Percentiles rank a stretch among this genome's conserved stretches.
phyloP scores from a whole-genome alignment of 2,113 vertebrate species.

The Lathamus discolor region DNA sequence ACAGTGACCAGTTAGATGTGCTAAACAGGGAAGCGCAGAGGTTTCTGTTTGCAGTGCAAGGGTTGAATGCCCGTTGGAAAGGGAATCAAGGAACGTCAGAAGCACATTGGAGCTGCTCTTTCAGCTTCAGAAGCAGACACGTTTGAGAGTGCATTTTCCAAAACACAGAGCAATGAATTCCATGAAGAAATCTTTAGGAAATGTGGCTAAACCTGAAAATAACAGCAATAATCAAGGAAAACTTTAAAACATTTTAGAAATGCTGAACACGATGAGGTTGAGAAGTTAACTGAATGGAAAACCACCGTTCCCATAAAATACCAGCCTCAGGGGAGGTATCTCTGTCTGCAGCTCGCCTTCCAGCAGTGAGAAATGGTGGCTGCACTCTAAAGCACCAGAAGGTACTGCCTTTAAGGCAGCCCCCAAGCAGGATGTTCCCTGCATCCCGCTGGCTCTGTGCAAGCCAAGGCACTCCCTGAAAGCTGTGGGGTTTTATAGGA shows the following conservation, averaged over 20 bases:
- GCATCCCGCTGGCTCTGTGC: accelerated
- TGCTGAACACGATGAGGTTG: not conserved
- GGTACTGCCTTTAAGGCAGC: not conserved
- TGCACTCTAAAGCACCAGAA: not conserved
- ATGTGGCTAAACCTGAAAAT: not conserved
- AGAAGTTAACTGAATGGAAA: not conserved
- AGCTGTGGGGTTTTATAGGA: not conserved
- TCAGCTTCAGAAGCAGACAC: not conserved
- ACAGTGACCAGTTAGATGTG: not conserved
- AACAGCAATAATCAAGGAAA: not conserved
- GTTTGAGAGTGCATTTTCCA: not conserved
- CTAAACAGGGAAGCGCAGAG: not conserved
- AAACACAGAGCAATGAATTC: not conserved
- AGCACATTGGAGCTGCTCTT: not conserved
- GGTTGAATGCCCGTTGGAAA: not conserved
- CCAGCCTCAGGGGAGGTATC: not conserved
- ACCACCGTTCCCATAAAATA: not conserved
- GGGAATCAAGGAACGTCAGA: not conserved
- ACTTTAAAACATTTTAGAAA: not conserved
- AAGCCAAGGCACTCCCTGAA: accelerated
- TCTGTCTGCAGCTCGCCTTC: not conserved
- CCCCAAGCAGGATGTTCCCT: not conserved
- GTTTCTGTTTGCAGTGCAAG: not conserved
- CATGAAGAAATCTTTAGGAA: not conserved
- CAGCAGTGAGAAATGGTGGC: not conserved